A percentile compares a stretch with the other conserved stretches of the same genome.
Evolutionary conservation across 1,140 invertebrate genomes (phyloP).

Genomic region (Drosophila fuyamai): DNA sequence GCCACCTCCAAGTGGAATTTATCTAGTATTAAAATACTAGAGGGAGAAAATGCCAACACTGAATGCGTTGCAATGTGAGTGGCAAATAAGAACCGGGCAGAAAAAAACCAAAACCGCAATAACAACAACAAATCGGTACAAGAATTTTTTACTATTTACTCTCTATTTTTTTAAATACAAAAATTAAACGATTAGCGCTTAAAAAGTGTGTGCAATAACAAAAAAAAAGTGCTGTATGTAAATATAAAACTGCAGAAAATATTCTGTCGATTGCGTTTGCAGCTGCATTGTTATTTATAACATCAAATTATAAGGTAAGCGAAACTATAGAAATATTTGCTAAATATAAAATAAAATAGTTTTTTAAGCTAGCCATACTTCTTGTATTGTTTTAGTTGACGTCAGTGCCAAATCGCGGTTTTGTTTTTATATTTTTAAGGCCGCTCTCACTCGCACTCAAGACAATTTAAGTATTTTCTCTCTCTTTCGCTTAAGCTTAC

Average conservation of each 20-base stretch:
- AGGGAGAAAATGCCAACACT: background rate
- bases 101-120: background rate
- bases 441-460: slow-evolving; percentile 11
- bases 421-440: slow-evolving; percentile 9
- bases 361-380: background rate
- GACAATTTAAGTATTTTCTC: background rate
- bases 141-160: slow-evolving; percentile 1
- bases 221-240: background rate
- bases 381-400: slow-evolving; percentile 21
- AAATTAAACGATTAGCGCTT: background rate
- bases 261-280: background rate
- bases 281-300: background rate
- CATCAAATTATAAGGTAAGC: background rate
- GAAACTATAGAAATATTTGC: background rate
- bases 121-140: slow-evolving; percentile 1
- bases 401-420: slow-evolving; percentile 33
- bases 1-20: background rate
- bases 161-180: slow-evolving; percentile 3
- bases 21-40: background rate
- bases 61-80: slow-evolving; percentile 5
- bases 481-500: slow-evolving; percentile 27
- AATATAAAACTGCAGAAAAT: background rate
- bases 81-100: background rate
- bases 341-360: background rate
- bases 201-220: background rate